Evolutionary conservation across 2,113 vertebrate species (phyloP).

Genomic region (Epinephelus moara): DNA sequence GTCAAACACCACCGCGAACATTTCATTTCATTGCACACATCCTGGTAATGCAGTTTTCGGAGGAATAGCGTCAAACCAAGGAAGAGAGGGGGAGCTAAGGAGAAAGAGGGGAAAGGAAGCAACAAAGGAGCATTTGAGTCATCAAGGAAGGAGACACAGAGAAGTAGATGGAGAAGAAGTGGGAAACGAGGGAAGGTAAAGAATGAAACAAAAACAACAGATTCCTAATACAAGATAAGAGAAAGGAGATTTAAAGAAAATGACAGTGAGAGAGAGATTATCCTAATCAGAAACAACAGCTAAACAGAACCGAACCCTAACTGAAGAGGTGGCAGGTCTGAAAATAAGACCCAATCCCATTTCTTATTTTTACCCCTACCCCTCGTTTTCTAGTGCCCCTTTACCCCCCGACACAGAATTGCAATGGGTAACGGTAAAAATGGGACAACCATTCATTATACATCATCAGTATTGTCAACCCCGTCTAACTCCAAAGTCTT

Average conservation of each 20-base stretch:
- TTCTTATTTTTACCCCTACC: no score
- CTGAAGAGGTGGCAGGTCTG: no score
- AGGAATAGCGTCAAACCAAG: not conserved
- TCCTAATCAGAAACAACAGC: not conserved
- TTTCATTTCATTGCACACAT: slow-evolving; percentile 49
- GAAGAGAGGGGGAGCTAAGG: slow-evolving; percentile 5
- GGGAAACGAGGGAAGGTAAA: not conserved
- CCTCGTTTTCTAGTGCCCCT: no score
- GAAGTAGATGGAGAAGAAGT: not conserved
- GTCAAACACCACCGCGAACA: slow-evolving; percentile 26
- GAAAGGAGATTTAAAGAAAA: not conserved
- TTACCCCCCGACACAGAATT: no score
- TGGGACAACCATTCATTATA: no score
- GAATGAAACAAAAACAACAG: not conserved
- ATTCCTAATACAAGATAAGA: not conserved
- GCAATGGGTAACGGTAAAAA: no score
- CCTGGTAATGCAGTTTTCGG: slow-evolving; percentile 33
- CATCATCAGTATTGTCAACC: no score
- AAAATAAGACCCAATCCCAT: not conserved
- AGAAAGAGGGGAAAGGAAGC: not conserved
- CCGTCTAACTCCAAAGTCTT: no score
- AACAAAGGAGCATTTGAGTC: not conserved
- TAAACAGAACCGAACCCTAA: not conserved
- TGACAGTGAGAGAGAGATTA: not conserved
- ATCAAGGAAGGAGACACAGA: not conserved